phyloP scores from a whole-genome alignment of 2,888 invertebrate species.

The Philhelius pedissequus region DNA sequence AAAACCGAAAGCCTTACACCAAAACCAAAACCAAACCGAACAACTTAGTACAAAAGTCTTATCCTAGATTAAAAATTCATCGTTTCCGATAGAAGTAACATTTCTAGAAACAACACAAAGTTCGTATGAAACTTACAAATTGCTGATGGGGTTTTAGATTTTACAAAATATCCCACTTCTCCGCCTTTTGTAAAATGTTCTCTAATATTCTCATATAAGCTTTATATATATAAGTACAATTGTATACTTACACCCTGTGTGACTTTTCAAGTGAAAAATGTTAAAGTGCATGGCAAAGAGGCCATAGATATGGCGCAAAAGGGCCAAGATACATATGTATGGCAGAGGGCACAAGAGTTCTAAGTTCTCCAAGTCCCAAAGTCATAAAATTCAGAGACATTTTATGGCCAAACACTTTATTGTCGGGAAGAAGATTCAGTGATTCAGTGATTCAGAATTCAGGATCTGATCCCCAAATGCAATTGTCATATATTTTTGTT shows the following conservation, averaged over 20 bases:
- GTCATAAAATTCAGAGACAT: conserved; percentile 55
- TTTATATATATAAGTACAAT: not conserved
- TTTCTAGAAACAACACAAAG: conserved; percentile 50
- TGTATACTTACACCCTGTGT: not conserved
- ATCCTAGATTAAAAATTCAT: conserved; percentile 61
- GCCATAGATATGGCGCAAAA: conserved; percentile 16
- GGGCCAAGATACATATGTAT: not conserved
- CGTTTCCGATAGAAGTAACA: conserved; percentile 43
- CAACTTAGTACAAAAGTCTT: conserved; percentile 41
- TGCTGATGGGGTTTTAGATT: conserved; percentile 56
- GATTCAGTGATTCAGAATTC: no score
- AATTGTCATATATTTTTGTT: conserved; percentile 62
- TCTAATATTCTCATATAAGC: not conserved
- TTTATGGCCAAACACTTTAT: conserved; percentile 60
- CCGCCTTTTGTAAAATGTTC: not conserved
- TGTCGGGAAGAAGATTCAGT: not conserved
- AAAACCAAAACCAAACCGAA: conserved; percentile 30
- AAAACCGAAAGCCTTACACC: no score
- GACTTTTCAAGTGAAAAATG: conserved; percentile 23
- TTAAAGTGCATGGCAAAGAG: conserved; percentile 50
- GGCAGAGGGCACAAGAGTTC: conserved; percentile 14
- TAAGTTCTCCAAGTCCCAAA: conserved; percentile 54
- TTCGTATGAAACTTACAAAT: conserved; percentile 52
- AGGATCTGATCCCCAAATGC: conserved; percentile 33
- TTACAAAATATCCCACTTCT: conserved; percentile 10